Percentiles rank a stretch among this genome's conserved stretches.
Evolutionary conservation across 2,797 vertebrate species (phyloP).

Genomic region (Sebastiscus albofasciatus): DNA sequence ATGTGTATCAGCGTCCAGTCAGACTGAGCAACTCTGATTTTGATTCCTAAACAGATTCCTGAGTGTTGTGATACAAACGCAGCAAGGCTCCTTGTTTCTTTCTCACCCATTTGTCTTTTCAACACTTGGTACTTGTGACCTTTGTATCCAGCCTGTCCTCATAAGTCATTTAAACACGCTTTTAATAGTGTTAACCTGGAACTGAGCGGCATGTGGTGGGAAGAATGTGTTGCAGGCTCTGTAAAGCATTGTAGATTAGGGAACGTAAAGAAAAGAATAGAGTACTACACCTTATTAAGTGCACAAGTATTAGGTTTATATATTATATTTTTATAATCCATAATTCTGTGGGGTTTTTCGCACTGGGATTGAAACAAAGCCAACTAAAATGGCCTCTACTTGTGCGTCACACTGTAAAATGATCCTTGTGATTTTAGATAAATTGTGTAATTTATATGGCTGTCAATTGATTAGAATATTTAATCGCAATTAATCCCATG

Average conservation of each 20-base stretch:
- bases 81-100: neutral
- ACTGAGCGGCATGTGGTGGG: constrained; percentile 28
- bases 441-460: neutral
- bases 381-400: neutral
- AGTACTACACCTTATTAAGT: neutral
- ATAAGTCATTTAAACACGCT: constrained; percentile 80
- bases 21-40: constrained; percentile 27
- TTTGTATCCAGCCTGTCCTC: constrained; percentile 60
- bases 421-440: neutral
- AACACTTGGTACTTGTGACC: constrained; percentile 54
- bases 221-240: neutral
- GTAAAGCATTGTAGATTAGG: neutral
- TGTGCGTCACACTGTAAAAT: neutral
- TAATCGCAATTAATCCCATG: too few species aligned
- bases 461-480: too few species aligned
- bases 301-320: neutral
- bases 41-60: constrained; percentile 33
- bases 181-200: constrained; percentile 75
- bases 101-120: constrained; percentile 20
- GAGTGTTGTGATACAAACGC: constrained; percentile 15
- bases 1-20: constrained; percentile 3
- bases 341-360: neutral
- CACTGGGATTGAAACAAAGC: neutral
- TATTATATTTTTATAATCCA: neutral
- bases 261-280: neutral